Evolutionary conservation across 2,797 vertebrate species (phyloP).

Genomic region (Cryptoprocta ferox): DNA sequence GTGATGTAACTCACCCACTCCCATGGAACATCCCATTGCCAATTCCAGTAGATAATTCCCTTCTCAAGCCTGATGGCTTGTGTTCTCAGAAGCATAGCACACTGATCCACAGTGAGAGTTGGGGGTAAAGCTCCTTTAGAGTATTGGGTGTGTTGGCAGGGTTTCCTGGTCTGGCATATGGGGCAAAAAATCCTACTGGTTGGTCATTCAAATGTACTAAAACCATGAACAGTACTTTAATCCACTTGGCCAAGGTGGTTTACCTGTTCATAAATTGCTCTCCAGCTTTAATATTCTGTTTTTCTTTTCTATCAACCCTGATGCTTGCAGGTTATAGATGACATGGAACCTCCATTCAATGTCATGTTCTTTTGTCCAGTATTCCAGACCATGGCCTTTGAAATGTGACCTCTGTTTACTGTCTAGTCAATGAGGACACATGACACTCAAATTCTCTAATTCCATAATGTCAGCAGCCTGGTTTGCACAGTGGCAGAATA

Average conservation of each 20-base stretch:
- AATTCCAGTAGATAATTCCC: not conserved
- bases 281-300: not conserved
- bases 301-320: not conserved
- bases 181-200: not conserved
- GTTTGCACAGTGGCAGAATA: not conserved
- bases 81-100: not conserved
- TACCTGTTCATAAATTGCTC: not conserved
- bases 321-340: not conserved
- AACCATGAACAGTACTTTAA: not conserved
- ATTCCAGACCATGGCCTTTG: not conserved
- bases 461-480: not conserved
- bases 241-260: not conserved
- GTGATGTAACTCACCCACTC: not conserved
- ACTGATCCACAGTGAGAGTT: not conserved
- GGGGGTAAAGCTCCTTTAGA: not conserved
- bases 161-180: not conserved
- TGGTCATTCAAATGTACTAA: not conserved
- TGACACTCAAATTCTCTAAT: not conserved
- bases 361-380: not conserved
- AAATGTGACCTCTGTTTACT: not conserved
- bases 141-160: not conserved
- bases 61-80: not conserved
- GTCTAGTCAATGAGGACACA: not conserved
- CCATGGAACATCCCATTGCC: not conserved
- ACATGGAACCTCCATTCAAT: too few species aligned